Base-by-base conservation (phyloP, 2,113 vertebrate species). In the Arothron firmamentum region DNA sequence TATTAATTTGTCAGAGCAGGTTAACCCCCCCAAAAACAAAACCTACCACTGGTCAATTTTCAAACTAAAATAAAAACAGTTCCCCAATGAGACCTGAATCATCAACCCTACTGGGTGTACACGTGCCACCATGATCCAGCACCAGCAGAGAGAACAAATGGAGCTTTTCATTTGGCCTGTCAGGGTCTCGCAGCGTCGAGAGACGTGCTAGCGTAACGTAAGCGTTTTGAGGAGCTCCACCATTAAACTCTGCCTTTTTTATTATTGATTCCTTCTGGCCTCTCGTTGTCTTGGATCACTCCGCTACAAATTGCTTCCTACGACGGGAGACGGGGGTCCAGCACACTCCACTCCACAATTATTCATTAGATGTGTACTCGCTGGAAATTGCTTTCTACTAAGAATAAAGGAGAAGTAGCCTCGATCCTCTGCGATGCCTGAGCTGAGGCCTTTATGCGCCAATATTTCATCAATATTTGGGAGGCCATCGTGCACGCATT, bases 191-290 rank as follows among this genome's bases (percentile, higher is more conserved):
- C 65, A 70, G 49, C 58, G 60, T 77, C 69, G 70, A 50, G 52
- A 81, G 55, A 81, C 70, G 55, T 59, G 52, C 57, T 8, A 11
- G 52, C 52, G 70, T 60, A 72, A 75, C 72, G 72, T 76, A 52
- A 18, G 63, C 65, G 66, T 80, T 85, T 83, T 80, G 67, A 74
- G 71, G 68, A 74, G 72, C 73, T 88, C 61, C 52, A 79, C 81
- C 81, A 85, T 85, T 71, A 74, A 62, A 61, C 62, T 63, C 65
- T 50, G 66, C 58, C 52, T 81, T 75, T 75, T 70, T 46, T 46
- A 17, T 47, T 74, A 82, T 86, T 83, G 82, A 86, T 86, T 86
- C 83, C 51, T 56, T 75, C 38, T 74, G 73, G 79, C 75, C 70
- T 75, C 51, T 20, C 53, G 12, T 61, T 69, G 70, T 78, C 81